These are phyloP conservation scores for Elachura formosa DNA, from an alignment of 2,113 vertebrate species.

Conservation along the genomic window DNA sequence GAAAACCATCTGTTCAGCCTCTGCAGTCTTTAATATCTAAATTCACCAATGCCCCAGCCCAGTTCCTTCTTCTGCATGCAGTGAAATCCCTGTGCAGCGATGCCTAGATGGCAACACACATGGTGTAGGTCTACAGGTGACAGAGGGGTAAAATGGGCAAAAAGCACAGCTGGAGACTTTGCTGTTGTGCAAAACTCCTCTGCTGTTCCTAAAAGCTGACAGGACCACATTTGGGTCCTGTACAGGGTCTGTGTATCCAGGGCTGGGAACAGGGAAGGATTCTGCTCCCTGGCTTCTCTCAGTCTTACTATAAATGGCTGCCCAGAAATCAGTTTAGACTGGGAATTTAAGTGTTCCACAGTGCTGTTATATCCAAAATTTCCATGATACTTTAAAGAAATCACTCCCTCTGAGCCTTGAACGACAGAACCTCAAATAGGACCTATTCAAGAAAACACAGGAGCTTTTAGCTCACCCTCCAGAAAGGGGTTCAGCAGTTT, in stretches of 20 bases:
- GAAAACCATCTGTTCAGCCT: neutral
- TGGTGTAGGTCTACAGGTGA: neutral
- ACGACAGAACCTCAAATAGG: neutral
- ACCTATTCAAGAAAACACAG: neutral
- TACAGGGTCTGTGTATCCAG: neutral
- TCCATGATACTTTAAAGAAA: neutral
- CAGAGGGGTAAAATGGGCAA: neutral
- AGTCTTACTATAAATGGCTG: neutral
- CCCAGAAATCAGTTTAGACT: neutral
- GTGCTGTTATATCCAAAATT: neutral
- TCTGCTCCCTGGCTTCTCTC: neutral
- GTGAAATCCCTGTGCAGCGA: neutral
- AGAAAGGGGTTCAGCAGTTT: neutral
- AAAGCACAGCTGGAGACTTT: neutral
- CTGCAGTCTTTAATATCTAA: neutral
- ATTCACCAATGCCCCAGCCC: neutral
- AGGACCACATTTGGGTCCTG: neutral
- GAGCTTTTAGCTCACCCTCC: neutral
- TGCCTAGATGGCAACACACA: fast-evolving
- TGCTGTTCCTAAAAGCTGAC: neutral
- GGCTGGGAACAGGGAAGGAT: neutral
- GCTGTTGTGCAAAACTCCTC: neutral
- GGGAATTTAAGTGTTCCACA: neutral
- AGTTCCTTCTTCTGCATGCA: neutral
- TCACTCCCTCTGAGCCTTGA: neutral